A percentile compares a stretch with the other conserved stretches of the same genome.
These are phyloP conservation scores for Uropetala carovei DNA, from an alignment of 2,888 invertebrate genomes.

Conservation along the genomic window DNA sequence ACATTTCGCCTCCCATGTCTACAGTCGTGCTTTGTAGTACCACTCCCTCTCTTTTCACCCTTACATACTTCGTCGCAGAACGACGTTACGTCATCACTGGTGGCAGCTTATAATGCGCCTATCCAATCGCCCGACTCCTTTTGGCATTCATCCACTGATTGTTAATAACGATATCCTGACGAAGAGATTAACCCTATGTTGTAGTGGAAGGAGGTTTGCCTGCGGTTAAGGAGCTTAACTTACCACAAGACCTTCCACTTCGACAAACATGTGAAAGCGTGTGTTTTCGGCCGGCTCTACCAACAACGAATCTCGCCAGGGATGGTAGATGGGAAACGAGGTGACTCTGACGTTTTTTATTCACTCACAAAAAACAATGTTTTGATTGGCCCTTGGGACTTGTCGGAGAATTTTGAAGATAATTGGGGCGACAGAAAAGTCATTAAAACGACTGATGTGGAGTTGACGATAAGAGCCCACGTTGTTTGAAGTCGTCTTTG, in stretches of 20 bases:
- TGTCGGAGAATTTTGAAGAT: no score
- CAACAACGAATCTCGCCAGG: no score
- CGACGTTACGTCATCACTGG: neutral
- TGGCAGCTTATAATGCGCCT: neutral
- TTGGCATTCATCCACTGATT: slow-evolving; percentile 22
- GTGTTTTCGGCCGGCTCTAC: no score
- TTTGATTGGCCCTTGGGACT: no score
- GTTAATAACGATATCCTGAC: slow-evolving; percentile 26
- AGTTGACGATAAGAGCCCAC: no score
- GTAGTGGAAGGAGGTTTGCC: neutral
- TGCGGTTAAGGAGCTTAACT: neutral
- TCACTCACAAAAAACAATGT: no score
- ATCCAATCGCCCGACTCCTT: neutral
- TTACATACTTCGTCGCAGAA: neutral
- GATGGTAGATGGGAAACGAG: no score
- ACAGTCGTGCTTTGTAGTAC: neutral
- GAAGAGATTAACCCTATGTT: neutral
- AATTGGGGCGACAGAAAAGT: no score
- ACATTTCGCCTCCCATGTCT: neutral
- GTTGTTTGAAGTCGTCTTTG: no score
- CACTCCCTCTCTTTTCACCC: neutral
- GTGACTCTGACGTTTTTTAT: no score
- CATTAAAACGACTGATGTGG: no score
- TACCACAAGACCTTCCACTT: neutral
- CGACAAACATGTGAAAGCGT: no score